These are phyloP conservation scores for Entomobrya proxima DNA, from an alignment of 2,888 invertebrate genomes.

Conservation along the genomic window DNA sequence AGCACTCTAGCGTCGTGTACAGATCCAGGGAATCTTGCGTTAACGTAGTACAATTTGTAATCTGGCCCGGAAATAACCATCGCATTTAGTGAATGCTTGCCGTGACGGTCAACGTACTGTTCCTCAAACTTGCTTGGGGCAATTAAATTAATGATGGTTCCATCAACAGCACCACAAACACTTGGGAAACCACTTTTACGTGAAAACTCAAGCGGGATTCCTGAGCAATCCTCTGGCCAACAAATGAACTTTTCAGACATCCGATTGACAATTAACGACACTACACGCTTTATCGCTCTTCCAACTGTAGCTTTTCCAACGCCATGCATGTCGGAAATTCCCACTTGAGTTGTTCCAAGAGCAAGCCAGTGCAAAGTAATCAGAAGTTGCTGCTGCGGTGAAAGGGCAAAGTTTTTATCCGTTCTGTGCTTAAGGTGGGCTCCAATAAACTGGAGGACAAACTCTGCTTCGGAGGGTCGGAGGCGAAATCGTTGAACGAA, in stretches of 20 bases:
- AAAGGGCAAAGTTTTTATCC: constrained; percentile 42
- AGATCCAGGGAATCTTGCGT: constrained; percentile 56
- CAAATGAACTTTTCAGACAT: constrained; percentile 43
- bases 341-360: constrained; percentile 28
- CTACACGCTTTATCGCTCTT: constrained; percentile 32
- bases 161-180: constrained; percentile 65
- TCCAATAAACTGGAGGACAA: constrained; percentile 33
- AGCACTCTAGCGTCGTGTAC: constrained; percentile 67
- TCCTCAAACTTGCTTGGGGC: constrained; percentile 58
- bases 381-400: constrained; percentile 47
- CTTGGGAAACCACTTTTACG: constrained; percentile 65
- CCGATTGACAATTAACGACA: constrained; percentile 32
- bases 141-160: constrained; percentile 58
- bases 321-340: constrained; percentile 53
- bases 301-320: constrained; percentile 64
- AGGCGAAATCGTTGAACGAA: constrained; percentile 35
- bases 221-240: constrained; percentile 49
- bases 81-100: constrained; percentile 67
- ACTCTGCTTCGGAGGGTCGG: neutral
- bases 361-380: constrained; percentile 51
- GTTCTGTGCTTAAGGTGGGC: neutral
- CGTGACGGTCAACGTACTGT: constrained; percentile 63
- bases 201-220: constrained; percentile 32
- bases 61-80: constrained; percentile 67
- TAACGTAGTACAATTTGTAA: constrained; percentile 51